Conservation (phyloP, 2,797 vertebrate species). For the Myioborus miniatus region DNA sequence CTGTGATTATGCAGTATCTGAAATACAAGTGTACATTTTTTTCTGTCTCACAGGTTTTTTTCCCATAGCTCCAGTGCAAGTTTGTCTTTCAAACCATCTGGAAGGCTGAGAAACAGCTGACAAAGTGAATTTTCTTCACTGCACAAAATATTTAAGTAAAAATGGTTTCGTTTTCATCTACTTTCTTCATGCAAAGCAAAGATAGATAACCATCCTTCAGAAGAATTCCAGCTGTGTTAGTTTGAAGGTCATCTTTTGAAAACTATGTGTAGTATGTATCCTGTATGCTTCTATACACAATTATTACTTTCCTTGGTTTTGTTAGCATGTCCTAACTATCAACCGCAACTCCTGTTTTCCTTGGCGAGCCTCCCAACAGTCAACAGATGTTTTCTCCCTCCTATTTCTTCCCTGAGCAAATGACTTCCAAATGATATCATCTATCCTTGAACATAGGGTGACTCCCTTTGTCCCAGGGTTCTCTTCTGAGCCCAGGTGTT, state of each 20-base stretch:
- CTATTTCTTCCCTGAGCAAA: neutral
- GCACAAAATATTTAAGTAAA: neutral
- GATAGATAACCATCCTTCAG: neutral
- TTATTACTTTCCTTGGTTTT: constrained; percentile 35
- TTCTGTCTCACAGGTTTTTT: neutral
- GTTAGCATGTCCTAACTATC: constrained; percentile 16
- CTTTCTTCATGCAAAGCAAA: neutral
- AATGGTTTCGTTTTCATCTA: neutral
- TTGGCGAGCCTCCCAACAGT: constrained; percentile 21
- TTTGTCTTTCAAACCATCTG: neutral
- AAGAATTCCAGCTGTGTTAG: constrained; percentile 11
- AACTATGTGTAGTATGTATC: constrained; percentile 4
- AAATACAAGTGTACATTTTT: neutral
- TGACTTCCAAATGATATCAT: constrained; percentile 9
- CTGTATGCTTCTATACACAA: neutral
- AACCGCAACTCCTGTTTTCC: constrained; percentile 21
- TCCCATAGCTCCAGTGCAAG: neutral
- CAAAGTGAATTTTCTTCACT: neutral
- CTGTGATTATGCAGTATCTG: neutral
- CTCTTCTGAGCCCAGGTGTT: neutral
- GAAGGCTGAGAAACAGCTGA: neutral
- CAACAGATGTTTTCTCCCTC: constrained; percentile 42
- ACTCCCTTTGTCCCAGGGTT: neutral
- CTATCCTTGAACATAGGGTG: neutral
- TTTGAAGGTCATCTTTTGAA: constrained; percentile 3